Evolutionary conservation across 1,140 invertebrate species (phyloP).

Genomic region (Drosophila neocordata): DNA sequence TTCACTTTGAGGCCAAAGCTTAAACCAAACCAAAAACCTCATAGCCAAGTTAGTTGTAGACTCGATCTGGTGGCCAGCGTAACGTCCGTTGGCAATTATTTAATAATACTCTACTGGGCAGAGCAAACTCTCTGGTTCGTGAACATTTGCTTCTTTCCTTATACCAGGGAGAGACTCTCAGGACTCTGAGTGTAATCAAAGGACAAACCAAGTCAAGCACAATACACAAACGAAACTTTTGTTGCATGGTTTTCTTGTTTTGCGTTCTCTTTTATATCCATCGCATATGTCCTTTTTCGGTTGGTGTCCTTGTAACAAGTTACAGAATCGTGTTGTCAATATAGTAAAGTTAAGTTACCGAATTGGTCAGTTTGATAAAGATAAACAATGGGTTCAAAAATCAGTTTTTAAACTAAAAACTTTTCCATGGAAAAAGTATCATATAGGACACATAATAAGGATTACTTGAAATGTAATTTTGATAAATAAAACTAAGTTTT

Average conservation of each 20-base stretch:
- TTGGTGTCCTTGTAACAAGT: too few relatives aligned
- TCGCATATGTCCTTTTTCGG: too few relatives aligned
- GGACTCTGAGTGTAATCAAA: constrained; percentile 66
- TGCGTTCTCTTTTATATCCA: too few relatives aligned
- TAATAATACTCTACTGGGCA: constrained; percentile 61
- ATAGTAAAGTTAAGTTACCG: too few relatives aligned
- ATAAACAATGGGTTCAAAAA: too few relatives aligned
- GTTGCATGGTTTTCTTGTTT: constrained; percentile 48
- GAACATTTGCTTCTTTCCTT: neutral
- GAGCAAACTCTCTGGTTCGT: neutral
- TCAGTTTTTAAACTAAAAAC: too few relatives aligned
- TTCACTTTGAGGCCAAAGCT: neutral
- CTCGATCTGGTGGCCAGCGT: constrained; percentile 66
- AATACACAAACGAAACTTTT: constrained; percentile 66
- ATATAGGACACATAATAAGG: too few relatives aligned
- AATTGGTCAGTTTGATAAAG: too few relatives aligned
- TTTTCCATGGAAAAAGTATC: too few relatives aligned
- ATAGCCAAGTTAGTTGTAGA: constrained; percentile 58
- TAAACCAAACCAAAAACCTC: constrained; percentile 27
- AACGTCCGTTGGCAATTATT: constrained; percentile 79
- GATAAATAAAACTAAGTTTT: too few relatives aligned
- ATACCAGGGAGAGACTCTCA: constrained; percentile 1
- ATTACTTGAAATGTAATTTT: too few relatives aligned
- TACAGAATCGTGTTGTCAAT: too few relatives aligned
- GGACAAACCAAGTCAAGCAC: constrained; percentile 59